Conservation (phyloP, 2,113 vertebrate genomes). For the Danio rerio region DNA sequence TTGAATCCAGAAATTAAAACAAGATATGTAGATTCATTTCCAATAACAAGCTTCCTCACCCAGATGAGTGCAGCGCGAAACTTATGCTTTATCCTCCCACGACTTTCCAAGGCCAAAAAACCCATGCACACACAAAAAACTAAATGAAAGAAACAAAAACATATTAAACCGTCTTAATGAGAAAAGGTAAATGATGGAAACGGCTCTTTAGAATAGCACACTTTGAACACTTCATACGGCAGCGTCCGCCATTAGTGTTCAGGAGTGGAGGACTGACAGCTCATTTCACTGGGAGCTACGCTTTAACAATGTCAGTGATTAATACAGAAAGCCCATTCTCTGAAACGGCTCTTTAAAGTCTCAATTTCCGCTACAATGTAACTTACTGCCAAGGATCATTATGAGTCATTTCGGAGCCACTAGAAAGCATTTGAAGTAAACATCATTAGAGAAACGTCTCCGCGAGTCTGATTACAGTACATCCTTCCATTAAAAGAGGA, state of each 20-base stretch:
- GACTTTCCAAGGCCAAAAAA: slow-evolving; percentile 35
- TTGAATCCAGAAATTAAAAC: slow-evolving; percentile 5
- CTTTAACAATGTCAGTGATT: slow-evolving; percentile 58
- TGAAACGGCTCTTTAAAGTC: slow-evolving; percentile 50
- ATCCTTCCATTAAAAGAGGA: slow-evolving; percentile 25
- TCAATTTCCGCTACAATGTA: slow-evolving; percentile 43
- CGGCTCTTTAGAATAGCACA: slow-evolving; percentile 34
- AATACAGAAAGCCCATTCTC: slow-evolving; percentile 49
- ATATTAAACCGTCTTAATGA: slow-evolving; percentile 40
- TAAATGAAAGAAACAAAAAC: slow-evolving; percentile 13
- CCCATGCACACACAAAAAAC: neutral
- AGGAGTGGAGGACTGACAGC: slow-evolving; percentile 32
- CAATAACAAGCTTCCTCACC: neutral
- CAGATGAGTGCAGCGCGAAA: neutral
- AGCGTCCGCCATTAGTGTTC: slow-evolving; percentile 33
- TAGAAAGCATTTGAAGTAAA: slow-evolving; percentile 38
- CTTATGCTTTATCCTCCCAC: neutral
- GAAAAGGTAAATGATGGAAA: slow-evolving; percentile 14
- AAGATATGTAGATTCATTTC: neutral
- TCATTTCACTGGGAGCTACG: slow-evolving; percentile 51
- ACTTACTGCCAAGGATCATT: slow-evolving; percentile 42
- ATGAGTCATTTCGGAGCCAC: slow-evolving; percentile 44
- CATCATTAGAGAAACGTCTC: slow-evolving; percentile 45
- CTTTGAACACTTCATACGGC: slow-evolving; percentile 48
- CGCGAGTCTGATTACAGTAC: slow-evolving; percentile 13